phyloP scores from a whole-genome alignment of 2,113 vertebrate genomes.

The Rhinichthys klamathensis region DNA sequence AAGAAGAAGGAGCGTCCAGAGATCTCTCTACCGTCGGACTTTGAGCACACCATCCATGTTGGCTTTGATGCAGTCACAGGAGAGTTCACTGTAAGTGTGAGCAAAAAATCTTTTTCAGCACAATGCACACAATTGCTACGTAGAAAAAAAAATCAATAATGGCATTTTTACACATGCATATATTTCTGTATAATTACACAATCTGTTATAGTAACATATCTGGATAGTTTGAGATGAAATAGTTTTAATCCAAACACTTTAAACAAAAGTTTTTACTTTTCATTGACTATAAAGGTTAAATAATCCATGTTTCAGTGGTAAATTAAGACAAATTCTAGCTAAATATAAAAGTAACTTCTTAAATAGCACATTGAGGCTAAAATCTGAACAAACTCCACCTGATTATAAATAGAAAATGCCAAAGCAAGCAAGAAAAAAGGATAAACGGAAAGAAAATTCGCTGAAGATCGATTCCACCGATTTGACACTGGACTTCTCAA shows the following conservation, averaged over 20 bases:
- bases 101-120: background rate
- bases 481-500: background rate
- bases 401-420: background rate
- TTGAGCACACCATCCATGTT: slow-evolving; percentile 96
- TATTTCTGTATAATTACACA: background rate
- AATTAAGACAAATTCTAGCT: background rate
- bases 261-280: background rate
- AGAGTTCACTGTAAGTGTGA: slow-evolving; percentile 92
- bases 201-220: background rate
- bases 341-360: background rate
- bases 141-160: background rate
- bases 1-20: slow-evolving; percentile 94
- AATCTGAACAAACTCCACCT: background rate
- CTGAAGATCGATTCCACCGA: background rate
- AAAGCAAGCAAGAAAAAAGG: background rate
- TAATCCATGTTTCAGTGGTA: too few species aligned
- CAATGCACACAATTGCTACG: background rate
- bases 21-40: slow-evolving; percentile 96
- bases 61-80: slow-evolving; percentile 96
- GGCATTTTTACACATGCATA: background rate
- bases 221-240: background rate
- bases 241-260: background rate
- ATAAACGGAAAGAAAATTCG: background rate
- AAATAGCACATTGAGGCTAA: too few species aligned
- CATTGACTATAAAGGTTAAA: background rate